phyloP scores from a whole-genome alignment of 2,113 vertebrate species.

The Coturnix japonica region DNA sequence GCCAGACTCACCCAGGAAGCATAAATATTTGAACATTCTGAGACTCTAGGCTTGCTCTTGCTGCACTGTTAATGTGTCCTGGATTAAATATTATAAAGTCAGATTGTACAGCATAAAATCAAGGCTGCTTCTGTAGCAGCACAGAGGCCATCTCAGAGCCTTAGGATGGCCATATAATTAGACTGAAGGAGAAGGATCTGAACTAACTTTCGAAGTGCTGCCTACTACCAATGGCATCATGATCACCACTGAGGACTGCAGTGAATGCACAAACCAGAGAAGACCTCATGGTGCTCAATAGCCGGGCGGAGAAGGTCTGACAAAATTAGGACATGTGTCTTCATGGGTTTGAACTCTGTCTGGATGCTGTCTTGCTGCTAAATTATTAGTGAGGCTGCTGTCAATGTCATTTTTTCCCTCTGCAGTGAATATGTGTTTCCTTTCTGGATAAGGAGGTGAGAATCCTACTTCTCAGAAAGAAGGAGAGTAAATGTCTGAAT shows the following conservation, averaged over 20 bases:
- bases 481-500: not conserved
- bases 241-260: not conserved
- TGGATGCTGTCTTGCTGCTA: not conserved
- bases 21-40: conserved; percentile 67
- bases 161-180: accelerated
- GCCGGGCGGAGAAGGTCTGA: not conserved
- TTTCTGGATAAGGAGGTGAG: not conserved
- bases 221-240: accelerated
- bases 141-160: not conserved
- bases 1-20: conserved; percentile 63
- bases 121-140: not conserved
- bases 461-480: not conserved
- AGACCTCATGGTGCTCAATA: not conserved
- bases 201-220: not conserved
- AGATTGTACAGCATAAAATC: not conserved
- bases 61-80: not conserved
- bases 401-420: too few species aligned
- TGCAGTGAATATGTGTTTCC: not conserved
- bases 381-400: not conserved
- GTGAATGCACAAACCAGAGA: not conserved
- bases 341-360: too few species aligned
- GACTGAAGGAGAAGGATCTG: not conserved
- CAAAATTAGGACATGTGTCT: not conserved
- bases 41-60: not conserved
- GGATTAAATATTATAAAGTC: conserved; percentile 20